These are phyloP conservation scores for Plagodis dolabraria DNA, from an alignment of 2,888 invertebrate genomes.

Conservation along the genomic window DNA sequence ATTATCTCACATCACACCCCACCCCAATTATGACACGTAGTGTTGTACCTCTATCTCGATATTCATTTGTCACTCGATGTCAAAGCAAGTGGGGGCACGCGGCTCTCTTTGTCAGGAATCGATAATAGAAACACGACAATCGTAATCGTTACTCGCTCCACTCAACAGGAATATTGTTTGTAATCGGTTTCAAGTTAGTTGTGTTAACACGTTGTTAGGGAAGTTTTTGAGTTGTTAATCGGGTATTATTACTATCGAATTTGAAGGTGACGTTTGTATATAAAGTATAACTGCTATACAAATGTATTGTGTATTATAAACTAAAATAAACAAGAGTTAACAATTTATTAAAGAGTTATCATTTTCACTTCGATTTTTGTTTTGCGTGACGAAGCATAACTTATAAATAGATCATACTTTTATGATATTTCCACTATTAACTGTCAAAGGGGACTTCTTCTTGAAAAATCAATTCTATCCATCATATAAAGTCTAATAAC, in stretches of 20 bases:
- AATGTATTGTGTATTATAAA: too few species aligned
- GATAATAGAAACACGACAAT: slow-evolving; percentile 41
- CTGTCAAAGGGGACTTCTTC: too few species aligned
- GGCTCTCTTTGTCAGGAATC: slow-evolving; percentile 29
- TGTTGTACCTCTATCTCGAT: slow-evolving; percentile 39
- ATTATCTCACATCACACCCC: slow-evolving; percentile 30
- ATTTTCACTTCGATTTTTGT: too few species aligned
- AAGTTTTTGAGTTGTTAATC: slow-evolving; percentile 3
- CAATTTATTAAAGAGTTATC: too few species aligned
- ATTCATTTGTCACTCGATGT: slow-evolving; percentile 66
- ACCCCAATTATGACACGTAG: slow-evolving; percentile 32
- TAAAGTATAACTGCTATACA: too few species aligned
- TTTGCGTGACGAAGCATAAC: too few species aligned
- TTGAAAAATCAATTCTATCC: too few species aligned
- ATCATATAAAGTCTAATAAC: too few species aligned
- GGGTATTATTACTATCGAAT: neutral
- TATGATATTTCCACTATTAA: too few species aligned
- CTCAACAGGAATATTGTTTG: slow-evolving; percentile 35
- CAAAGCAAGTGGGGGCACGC: slow-evolving; percentile 56
- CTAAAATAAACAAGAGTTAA: too few species aligned
- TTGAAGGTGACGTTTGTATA: too few species aligned
- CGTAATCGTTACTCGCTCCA: slow-evolving; percentile 26
- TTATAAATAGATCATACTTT: too few species aligned
- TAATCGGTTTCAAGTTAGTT: slow-evolving; percentile 25
- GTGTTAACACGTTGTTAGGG: slow-evolving; percentile 2